phyloP scores from a whole-genome alignment of 2,888 invertebrate species.

The Megamerina dolium region DNA sequence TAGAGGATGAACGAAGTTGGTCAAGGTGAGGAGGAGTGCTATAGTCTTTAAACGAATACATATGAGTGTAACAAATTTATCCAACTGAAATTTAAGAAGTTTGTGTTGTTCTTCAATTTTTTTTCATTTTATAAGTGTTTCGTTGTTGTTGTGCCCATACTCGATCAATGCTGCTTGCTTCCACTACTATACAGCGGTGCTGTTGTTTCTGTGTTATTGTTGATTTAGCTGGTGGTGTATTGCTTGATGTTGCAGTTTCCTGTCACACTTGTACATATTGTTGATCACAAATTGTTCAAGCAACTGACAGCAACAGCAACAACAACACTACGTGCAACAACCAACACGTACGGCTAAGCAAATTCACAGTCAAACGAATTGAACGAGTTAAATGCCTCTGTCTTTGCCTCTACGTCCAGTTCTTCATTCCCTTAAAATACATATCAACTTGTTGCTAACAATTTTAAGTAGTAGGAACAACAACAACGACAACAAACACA shows the following conservation, averaged over 20 bases:
- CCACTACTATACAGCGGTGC: conserved; percentile 3
- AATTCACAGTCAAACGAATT: not conserved
- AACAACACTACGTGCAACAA: not conserved
- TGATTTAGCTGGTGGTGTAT: conserved; percentile 1
- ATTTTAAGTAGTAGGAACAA: no score
- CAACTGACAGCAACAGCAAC: conserved; percentile 20
- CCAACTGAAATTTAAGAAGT: conserved; percentile 26
- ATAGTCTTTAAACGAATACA: conserved; percentile 4
- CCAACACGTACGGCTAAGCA: not conserved
- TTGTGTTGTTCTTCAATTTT: conserved; percentile 1
- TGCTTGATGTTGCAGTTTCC: no score
- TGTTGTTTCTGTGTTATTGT: conserved; percentile 5
- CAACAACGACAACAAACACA: no score
- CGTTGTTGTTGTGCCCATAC: conserved; percentile 20
- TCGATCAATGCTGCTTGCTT: conserved; percentile 1
- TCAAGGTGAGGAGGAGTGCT: not conserved
- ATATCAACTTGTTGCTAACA: no score
- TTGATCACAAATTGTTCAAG: conserved; percentile 2
- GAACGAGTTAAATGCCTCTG: conserved; percentile 1
- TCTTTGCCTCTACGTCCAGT: not conserved
- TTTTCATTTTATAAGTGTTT: conserved; percentile 19
- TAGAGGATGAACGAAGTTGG: not conserved
- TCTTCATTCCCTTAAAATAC: no score
- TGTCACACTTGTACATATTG: conserved; percentile 17
- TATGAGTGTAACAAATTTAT: no score